Evolutionary conservation across 2,113 vertebrate genomes (phyloP), one percentile per base, ranked within the genome.

Genomic region (Coptodon bakossiorum): DNA sequence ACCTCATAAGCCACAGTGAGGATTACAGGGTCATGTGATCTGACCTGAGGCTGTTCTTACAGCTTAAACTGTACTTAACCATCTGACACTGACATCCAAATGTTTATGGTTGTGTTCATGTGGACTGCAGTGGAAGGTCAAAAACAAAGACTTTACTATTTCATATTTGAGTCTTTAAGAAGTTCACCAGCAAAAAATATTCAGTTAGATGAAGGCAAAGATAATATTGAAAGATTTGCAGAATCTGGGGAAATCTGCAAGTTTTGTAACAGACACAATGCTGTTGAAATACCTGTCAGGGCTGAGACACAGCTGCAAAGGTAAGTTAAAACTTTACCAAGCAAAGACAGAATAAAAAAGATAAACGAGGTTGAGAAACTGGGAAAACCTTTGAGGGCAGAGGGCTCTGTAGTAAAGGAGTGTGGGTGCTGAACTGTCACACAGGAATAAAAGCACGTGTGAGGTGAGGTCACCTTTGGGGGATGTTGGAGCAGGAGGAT

Each of bases 11-110:
- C 92, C 91, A 78, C 50, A 9, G 63, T 82, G 90, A 73, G 87
- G 95, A 90, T 95, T 93, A 93, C 61, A 22, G 81, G 63, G 87
- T 94, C 94, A 94, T 76, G 86, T 94, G 93, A 95, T 90, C 84
- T 56, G 89, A 91, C 83, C 90, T 59, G 84, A 85, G 86, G 82
- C 89, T 56, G 52, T 90, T 91, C 82, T 93, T 13, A 90, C 43
- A 76, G 87, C 88, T 90, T 89, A 90, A 43, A 43, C 76, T 86
- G 43, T 36, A 43, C 71, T 87, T 78, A 87, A 84, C 27, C n/a
- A 4, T 40, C 82, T 92, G 14, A 88, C 81, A 63, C 34, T 63
- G 59, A 84, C 40, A 8, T 82, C 45, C 36, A 24, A 80, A 68
- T 59, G 40, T 54, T 45, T 24, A 57, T 48, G 50, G 29, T 50